Conservation (phyloP, 1,140 invertebrate genomes). For the Drosophila saltans region DNA sequence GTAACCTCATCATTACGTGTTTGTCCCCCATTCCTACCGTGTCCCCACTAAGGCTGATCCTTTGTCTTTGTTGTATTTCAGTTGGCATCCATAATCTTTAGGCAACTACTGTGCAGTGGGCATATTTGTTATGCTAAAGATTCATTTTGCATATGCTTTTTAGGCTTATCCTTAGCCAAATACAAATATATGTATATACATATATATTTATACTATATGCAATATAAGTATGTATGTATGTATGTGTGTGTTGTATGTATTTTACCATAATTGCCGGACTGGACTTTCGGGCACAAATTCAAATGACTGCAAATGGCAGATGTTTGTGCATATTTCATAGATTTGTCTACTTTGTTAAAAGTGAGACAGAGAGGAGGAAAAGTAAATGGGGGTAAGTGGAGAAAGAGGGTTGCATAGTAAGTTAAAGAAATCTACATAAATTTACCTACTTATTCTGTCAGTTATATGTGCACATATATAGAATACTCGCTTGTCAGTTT, state of each 20-base stretch:
- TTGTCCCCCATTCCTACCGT: neutral
- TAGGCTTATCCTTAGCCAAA: conserved; percentile 39
- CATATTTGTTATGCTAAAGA: conserved; percentile 62
- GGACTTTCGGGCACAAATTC: conserved; percentile 40
- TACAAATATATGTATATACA: conserved; percentile 25
- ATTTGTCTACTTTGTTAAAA: conserved; percentile 28
- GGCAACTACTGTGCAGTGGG: conserved; percentile 14
- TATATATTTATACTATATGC: conserved; percentile 26
- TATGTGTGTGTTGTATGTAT: conserved; percentile 12
- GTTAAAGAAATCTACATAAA: neutral
- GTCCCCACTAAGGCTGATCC: neutral
- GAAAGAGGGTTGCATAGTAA: neutral
- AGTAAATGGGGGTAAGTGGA: neutral
- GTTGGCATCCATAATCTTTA: conserved; percentile 30
- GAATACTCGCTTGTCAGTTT: neutral
- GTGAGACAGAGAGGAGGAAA: neutral
- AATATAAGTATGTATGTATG: neutral
- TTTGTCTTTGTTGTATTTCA: neutral
- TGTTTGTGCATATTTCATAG: conserved; percentile 52
- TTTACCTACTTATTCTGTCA: neutral
- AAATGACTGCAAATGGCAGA: conserved; percentile 54
- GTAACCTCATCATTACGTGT: neutral
- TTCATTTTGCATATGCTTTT: conserved; percentile 57
- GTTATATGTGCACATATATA: no score
- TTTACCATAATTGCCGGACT: conserved; percentile 4